phyloP scores from a whole-genome alignment of 2,888 invertebrate genomes.

The Tetragonisca angustula region DNA sequence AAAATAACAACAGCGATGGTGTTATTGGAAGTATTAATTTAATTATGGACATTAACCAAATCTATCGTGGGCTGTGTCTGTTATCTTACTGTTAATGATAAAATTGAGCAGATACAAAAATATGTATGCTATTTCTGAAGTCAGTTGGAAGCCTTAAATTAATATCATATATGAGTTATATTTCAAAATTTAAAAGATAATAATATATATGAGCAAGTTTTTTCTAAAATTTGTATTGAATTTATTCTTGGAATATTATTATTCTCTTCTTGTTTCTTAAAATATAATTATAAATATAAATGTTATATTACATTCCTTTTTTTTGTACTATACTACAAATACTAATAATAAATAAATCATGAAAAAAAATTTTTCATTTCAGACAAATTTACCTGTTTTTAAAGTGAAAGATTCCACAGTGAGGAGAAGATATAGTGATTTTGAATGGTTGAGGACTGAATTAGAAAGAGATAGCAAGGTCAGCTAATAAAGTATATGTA shows the following conservation, averaged over 20 bases:
- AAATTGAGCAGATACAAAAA: constrained; percentile 55
- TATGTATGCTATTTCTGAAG: constrained; percentile 1
- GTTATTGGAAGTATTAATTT: constrained; percentile 22
- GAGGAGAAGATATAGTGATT: constrained; percentile 98
- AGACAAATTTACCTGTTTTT: constrained; percentile 99
- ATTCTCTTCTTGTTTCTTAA: neutral
- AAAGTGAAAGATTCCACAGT: constrained; percentile 99
- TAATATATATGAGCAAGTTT: neutral
- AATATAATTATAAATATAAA: neutral
- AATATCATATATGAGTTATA: neutral
- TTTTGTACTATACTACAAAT: neutral
- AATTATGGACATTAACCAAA: constrained; percentile 27
- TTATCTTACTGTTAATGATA: constrained; percentile 60
- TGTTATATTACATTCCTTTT: neutral
- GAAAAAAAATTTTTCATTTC: constrained; percentile 83
- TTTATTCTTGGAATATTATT: neutral
- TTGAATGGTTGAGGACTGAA: constrained; percentile 99
- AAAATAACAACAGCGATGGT: neutral
- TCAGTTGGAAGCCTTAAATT: constrained; percentile 28
- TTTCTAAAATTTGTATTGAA: constrained; percentile 1
- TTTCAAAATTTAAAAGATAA: neutral
- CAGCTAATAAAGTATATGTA: constrained; percentile 34
- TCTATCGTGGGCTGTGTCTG: constrained; percentile 64
- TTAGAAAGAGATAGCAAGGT: constrained; percentile 99
- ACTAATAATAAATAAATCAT: neutral